A percentile compares a stretch with the other conserved stretches of the same genome.
Conservation (phyloP, 2,888 invertebrate species). For the Sipha maydis region DNA sequence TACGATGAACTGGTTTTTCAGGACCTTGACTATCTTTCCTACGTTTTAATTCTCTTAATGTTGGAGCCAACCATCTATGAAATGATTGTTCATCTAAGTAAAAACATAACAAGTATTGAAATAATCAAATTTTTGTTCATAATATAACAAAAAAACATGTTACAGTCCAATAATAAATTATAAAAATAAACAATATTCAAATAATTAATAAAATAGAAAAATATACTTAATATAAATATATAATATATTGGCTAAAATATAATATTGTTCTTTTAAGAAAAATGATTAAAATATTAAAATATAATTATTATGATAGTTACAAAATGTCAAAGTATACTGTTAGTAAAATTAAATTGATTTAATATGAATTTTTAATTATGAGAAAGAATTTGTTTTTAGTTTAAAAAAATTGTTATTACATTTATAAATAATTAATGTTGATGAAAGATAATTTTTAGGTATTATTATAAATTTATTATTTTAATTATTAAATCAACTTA, state of each 20-base stretch:
- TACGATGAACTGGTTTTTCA: slow-evolving; percentile 71
- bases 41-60: slow-evolving; percentile 73
- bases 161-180: background rate
- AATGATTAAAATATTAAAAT: no score
- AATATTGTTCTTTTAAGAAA: no score
- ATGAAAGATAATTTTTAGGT: background rate
- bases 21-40: slow-evolving; percentile 73
- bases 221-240: background rate
- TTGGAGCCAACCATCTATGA: slow-evolving; percentile 76
- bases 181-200: background rate
- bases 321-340: no score
- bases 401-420: no score
- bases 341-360: background rate
- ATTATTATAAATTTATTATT: no score
- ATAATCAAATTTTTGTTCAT: background rate
- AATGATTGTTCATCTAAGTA: slow-evolving; percentile 39
- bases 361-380: no score
- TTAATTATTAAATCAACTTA: background rate
- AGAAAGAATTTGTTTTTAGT: no score
- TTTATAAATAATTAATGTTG: background rate
- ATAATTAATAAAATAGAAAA: background rate
- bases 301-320: no score
- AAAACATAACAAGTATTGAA: background rate
- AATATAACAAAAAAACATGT: no score
- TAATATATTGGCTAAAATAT: no score